phyloP scores from a whole-genome alignment of 2,888 invertebrate species.

The Limenitis camilla region DNA sequence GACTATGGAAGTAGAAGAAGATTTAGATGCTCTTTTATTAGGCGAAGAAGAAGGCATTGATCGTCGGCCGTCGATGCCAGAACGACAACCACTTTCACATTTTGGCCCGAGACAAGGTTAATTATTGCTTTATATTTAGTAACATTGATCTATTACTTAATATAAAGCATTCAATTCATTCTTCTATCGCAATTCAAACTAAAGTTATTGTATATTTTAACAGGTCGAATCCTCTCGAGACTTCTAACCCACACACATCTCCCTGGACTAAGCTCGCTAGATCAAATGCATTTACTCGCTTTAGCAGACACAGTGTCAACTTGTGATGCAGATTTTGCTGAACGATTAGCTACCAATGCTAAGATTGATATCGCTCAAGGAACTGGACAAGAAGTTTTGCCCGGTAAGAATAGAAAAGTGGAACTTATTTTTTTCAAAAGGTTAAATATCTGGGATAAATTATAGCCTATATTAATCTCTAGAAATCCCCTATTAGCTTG shows the following conservation, averaged over 20 bases:
- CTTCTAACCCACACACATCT: conserved; percentile 95
- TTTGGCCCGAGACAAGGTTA: conserved; percentile 89
- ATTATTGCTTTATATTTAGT: too few relatives aligned
- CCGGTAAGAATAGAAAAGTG: conserved; percentile 36
- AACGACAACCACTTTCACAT: conserved; percentile 84
- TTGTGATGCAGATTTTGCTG: conserved; percentile 91
- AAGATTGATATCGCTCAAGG: conserved; percentile 45
- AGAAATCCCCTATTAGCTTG: too few relatives aligned
- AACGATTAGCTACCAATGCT: conserved; percentile 77
- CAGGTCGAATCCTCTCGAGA: conserved; percentile 86
- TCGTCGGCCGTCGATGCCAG: conserved; percentile 80
- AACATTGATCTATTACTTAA: too few relatives aligned
- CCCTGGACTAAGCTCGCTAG: conserved; percentile 95
- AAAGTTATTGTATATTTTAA: not conserved
- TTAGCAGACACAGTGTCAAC: conserved; percentile 98
- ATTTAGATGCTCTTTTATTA: conserved; percentile 84
- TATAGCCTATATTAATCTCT: too few relatives aligned
- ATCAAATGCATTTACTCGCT: conserved; percentile 99
- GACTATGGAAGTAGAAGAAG: conserved; percentile 84
- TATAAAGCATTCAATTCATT: conserved; percentile 62
- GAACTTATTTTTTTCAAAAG: too few relatives aligned
- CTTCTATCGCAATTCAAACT: conserved; percentile 79
- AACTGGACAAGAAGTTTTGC: conserved; percentile 50
- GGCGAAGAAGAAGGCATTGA: conserved; percentile 81
- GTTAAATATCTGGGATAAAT: too few relatives aligned